Conservation (phyloP, 2,113 vertebrate genomes). For the Mionectes macconnelli region DNA sequence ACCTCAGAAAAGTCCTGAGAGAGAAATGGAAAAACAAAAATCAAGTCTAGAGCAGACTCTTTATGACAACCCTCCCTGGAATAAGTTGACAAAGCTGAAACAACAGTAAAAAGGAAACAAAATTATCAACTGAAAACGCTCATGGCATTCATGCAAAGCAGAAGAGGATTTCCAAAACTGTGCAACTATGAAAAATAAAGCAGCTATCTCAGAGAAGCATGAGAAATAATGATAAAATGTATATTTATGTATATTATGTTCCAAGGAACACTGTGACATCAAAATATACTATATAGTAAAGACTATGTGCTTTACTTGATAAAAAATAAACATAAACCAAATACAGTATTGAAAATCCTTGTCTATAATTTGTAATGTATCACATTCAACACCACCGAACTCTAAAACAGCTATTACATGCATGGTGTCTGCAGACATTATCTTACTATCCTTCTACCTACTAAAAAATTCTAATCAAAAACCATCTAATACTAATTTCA, state of each 20-base stretch:
- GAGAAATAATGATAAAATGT: neutral
- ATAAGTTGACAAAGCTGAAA: neutral
- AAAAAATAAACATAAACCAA: neutral
- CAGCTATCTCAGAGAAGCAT: neutral
- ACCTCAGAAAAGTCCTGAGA: constrained; percentile 36
- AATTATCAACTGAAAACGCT: neutral
- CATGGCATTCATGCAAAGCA: neutral
- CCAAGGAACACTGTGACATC: neutral
- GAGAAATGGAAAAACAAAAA: constrained; percentile 28
- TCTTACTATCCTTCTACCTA: neutral
- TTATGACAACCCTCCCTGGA: neutral
- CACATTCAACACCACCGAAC: neutral
- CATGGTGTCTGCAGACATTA: neutral
- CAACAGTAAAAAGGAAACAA: neutral
- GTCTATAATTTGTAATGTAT: neutral
- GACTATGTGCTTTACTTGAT: neutral
- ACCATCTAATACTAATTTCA: neutral
- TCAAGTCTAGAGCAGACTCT: neutral
- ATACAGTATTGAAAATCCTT: neutral
- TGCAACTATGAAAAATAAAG: neutral
- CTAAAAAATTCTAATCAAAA: neutral
- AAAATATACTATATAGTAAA: neutral
- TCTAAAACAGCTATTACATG: neutral
- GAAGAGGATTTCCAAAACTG: neutral
- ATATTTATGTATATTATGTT: neutral